Conservation (phyloP, 2,797 vertebrate genomes). For the Austrolebias charrua region DNA sequence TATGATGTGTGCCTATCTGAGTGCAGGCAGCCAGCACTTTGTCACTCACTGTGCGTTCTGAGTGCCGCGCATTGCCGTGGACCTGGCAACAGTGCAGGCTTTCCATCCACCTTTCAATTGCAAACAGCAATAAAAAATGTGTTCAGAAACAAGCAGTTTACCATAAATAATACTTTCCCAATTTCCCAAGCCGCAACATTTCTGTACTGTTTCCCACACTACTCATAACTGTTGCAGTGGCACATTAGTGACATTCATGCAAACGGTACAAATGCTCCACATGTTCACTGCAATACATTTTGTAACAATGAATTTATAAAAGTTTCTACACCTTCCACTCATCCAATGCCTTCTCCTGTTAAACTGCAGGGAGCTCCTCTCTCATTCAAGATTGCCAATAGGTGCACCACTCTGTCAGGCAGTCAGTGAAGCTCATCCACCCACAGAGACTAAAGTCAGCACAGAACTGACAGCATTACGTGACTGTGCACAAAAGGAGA, state of each 20-base stretch:
- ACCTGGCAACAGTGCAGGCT: slow-evolving; percentile 34
- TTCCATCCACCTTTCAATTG: slow-evolving; percentile 38
- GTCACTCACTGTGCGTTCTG: slow-evolving; percentile 57
- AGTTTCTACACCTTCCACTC: slow-evolving; percentile 42
- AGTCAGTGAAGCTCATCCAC: slow-evolving; percentile 59
- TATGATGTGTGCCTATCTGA: slow-evolving; percentile 70
- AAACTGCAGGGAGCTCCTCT: slow-evolving; percentile 33
- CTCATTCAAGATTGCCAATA: slow-evolving; percentile 48
- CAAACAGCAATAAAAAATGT: slow-evolving; percentile 24
- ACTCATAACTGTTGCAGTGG: slow-evolving; percentile 5
- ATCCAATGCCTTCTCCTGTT: slow-evolving; percentile 35
- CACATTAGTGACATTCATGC: slow-evolving; percentile 18
- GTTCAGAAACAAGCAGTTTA: slow-evolving; percentile 14
- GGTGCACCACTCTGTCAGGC: slow-evolving; percentile 41
- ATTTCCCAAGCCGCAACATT: slow-evolving; percentile 8
- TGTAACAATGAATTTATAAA: slow-evolving; percentile 55
- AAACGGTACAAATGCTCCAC: slow-evolving; percentile 17
- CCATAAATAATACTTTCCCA: slow-evolving; percentile 24
- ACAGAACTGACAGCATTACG: slow-evolving; percentile 37
- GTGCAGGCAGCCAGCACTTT: slow-evolving; percentile 64
- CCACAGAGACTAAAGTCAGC: slow-evolving; percentile 53
- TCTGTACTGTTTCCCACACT: slow-evolving; percentile 5
- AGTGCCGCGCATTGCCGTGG: slow-evolving; percentile 39
- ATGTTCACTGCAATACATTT: slow-evolving; percentile 45
- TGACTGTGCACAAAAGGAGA: slow-evolving; percentile 44